Conservation (phyloP, 2,888 invertebrate species). For the Thymelicus acteon region DNA sequence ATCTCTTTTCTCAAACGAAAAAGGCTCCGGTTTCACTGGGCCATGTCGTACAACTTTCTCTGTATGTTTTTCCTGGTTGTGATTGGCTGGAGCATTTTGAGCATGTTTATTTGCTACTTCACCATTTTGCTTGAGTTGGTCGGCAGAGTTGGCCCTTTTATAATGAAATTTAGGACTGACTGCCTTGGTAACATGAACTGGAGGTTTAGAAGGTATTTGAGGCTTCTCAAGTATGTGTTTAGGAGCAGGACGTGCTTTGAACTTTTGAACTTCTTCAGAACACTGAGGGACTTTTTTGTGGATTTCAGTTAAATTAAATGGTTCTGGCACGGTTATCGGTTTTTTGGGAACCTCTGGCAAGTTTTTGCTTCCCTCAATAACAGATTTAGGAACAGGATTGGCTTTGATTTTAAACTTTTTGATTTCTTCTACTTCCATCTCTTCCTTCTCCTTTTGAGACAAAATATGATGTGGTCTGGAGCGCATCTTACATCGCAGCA, state of each 20-base stretch:
- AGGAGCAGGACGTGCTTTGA: constrained; percentile 87
- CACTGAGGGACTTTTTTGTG: constrained; percentile 69
- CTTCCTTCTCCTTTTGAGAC: constrained; percentile 86
- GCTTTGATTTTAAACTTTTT: constrained; percentile 88
- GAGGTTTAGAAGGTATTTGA: constrained; percentile 62
- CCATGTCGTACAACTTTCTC: constrained; percentile 59
- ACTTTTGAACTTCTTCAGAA: constrained; percentile 59
- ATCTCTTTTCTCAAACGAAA: constrained; percentile 89
- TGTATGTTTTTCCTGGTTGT: constrained; percentile 46
- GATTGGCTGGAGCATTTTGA: constrained; percentile 35
- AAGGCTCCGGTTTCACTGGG: constrained; percentile 79
- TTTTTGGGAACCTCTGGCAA: constrained; percentile 82
- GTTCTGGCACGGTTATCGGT: constrained; percentile 84
- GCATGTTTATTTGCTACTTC: constrained; percentile 9
- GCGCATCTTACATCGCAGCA: constrained; percentile 82
- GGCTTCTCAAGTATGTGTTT: constrained; percentile 79
- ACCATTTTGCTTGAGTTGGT: constrained; percentile 49
- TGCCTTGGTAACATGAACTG: constrained; percentile 60
- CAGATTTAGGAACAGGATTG: constrained; percentile 85
- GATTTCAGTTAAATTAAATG: constrained; percentile 86
- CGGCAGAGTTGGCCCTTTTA: constrained; percentile 60
- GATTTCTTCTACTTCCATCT: constrained; percentile 86
- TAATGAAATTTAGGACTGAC: constrained; percentile 68
- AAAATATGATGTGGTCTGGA: constrained; percentile 79
- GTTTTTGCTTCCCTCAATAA: constrained; percentile 79